Evolutionary conservation across 2,888 invertebrate genomes (phyloP), one percentile per base, ranked within the genome.

Genomic region (Philereme transversata): DNA sequence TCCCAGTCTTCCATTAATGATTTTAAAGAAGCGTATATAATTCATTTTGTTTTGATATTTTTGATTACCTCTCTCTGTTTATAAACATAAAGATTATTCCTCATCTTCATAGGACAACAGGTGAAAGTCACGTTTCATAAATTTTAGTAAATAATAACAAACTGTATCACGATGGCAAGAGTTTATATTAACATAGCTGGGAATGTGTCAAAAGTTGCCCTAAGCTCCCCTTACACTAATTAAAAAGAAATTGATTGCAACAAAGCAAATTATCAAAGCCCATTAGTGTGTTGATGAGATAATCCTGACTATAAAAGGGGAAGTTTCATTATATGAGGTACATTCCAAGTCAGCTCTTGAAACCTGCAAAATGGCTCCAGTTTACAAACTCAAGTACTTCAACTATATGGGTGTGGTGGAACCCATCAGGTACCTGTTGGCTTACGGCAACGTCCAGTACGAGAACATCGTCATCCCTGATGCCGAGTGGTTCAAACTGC

Each of bases 361-460:
- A 47, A 57, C 61, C 56, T 54, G 44, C 60, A 74, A 65, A 63
- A 78, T 74, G 74, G 72, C 75, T 10, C 71, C 76, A 4, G 71
- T 73, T 33, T 77, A 74, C 67, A 75, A 75, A 45, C 68, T 82
- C 41, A 82, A 76, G 57, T 82, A 74, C 53, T 81, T 80, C 63
- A 69, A 78, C 68, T 68, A 70, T 45, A 79, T 79, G 77, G 82
- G 81, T 41, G 59, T 77, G 11, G 77, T 71, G 22, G 81, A 81
- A 46, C 76, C 81, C 60, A 75, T 80, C 43, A 75, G 77, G 69
- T 81, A 81, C 60, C 36, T 81, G 47, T 63, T 81, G 5, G 75
- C 79, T 51, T 80, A 79, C 65, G 79, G 78, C 34, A 75, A 75
- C 59, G 71, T 80, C 44, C 71, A 73, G 59, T 80, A 77, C 58